Conservation (phyloP, 1,140 invertebrate genomes). For the Caenorhabditis remanei region DNA sequence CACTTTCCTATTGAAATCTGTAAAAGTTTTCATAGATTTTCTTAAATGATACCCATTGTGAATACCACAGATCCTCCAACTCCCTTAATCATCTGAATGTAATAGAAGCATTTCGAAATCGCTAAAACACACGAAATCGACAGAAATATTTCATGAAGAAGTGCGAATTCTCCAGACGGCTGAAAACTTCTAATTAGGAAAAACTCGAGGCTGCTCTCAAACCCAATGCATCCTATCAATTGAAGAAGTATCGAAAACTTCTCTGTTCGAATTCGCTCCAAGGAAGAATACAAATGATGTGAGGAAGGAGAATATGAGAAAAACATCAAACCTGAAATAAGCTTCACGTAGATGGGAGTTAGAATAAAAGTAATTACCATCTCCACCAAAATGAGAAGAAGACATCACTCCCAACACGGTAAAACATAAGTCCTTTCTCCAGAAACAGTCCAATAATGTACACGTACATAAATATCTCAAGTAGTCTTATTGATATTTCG, state of each 20-base stretch:
- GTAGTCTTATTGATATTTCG: not conserved
- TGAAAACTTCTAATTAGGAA: not conserved
- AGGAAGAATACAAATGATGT: constrained; percentile 26
- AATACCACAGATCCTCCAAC: constrained; percentile 69
- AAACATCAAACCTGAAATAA: constrained; percentile 21
- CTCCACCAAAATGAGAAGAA: constrained; percentile 70
- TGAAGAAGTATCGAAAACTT: not conserved
- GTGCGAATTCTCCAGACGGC: constrained; percentile 21
- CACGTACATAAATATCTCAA: constrained; percentile 61
- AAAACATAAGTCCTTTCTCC: constrained; percentile 59
- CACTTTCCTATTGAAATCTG: constrained; percentile 73
- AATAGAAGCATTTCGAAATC: constrained; percentile 68
- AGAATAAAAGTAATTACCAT: constrained; percentile 49
- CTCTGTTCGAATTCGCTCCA: not conserved
- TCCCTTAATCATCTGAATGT: constrained; percentile 67
- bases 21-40: not conserved
- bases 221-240: constrained; percentile 50
- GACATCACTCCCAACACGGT: constrained; percentile 32
- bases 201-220: not conserved
- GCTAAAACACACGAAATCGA: constrained; percentile 63
- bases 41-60: too few relatives aligned
- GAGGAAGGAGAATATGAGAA: constrained; percentile 7
- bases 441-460: constrained; percentile 67
- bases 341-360: not conserved
- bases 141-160: constrained; percentile 70